These are phyloP conservation scores for Paramuricea clavata DNA, from an alignment of 92 coral and sea anemone species.

Conservation along the genomic window DNA sequence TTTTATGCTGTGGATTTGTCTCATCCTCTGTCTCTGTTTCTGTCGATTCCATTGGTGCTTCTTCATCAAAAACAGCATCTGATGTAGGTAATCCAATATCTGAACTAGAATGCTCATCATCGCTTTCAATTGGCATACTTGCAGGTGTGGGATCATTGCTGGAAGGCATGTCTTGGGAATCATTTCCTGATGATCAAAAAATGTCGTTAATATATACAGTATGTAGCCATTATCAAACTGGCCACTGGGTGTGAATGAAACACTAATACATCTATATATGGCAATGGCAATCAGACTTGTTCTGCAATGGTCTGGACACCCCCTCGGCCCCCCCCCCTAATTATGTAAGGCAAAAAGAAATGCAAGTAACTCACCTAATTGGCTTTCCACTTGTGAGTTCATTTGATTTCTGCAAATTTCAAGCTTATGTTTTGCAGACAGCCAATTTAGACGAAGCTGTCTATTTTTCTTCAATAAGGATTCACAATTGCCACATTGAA, in stretches of 20 bases:
- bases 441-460: background rate
- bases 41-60: background rate
- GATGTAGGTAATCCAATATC: background rate
- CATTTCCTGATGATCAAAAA: background rate
- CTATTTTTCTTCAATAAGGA: background rate
- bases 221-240: background rate
- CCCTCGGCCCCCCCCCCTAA: too few species aligned
- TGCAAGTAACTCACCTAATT: background rate
- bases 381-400: too few species aligned
- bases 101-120: background rate
- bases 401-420: background rate
- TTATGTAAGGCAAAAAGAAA: background rate
- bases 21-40: background rate
- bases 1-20: background rate
- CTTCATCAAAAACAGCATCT: background rate
- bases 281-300: too few species aligned
- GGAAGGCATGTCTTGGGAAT: background rate
- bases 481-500: background rate
- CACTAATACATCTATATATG: background rate
- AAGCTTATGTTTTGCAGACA: background rate
- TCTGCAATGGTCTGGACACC: too few species aligned
- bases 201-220: background rate
- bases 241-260: background rate
- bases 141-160: background rate
- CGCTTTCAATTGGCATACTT: background rate